Conservation (phyloP, 2,797 vertebrate genomes). For the Danionella dracula region DNA sequence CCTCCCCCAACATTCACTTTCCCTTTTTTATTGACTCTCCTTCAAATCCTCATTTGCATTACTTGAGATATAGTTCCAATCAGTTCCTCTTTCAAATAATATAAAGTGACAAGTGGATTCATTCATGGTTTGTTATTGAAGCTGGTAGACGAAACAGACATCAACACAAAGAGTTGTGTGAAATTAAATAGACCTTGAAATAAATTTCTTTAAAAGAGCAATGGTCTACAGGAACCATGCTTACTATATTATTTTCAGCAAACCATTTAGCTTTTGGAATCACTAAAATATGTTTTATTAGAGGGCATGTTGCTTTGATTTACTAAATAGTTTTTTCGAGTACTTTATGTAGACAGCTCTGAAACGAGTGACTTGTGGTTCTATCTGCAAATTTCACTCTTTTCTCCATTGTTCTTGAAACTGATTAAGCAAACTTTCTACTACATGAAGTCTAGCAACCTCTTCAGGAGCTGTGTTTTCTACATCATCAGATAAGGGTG, state of each 20-base stretch:
- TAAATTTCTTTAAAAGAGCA: background rate
- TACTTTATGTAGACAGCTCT: too few species aligned
- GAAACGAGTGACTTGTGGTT: too few species aligned
- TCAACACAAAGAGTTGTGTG: background rate
- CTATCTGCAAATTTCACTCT: too few species aligned
- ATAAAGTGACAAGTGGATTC: background rate
- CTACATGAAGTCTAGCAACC: conserved; percentile 24
- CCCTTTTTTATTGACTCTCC: conserved; percentile 6
- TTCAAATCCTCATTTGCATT: conserved; percentile 38
- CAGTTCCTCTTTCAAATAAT: background rate
- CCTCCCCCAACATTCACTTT: conserved; percentile 38
- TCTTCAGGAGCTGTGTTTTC: conserved; percentile 45
- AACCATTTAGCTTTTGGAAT: background rate
- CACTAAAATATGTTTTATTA: background rate
- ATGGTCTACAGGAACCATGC: background rate
- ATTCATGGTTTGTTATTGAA: conserved; percentile 2
- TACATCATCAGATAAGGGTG: conserved; percentile 56
- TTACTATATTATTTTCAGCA: background rate
- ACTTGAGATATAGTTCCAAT: conserved; percentile 10
- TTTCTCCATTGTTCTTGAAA: background rate
- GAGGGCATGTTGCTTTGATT: background rate
- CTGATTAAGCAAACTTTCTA: background rate
- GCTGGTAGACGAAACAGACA: background rate
- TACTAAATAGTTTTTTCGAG: too few species aligned
- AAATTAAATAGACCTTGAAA: background rate